Base-by-base conservation (phyloP, 2,888 invertebrate genomes). In the Thera obeliscata region DNA sequence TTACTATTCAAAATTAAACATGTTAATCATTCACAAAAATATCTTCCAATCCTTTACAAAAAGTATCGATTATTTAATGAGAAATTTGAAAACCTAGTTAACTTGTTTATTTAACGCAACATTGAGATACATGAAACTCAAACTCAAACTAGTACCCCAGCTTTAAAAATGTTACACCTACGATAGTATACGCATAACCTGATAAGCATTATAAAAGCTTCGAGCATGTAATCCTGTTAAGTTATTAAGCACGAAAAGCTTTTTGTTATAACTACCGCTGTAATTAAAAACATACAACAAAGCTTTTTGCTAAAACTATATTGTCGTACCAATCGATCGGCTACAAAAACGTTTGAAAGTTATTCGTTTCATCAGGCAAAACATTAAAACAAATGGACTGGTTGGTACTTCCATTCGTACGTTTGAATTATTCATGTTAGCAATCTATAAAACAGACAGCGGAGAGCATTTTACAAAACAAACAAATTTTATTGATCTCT, bases 401-500 rank as follows among this genome's bases (percentile, higher is more conserved):
- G 81, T 82, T 81, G 81, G 81, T 85, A 85, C 85, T 86, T 82
- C 87, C 87, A 87, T 88, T 88, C 84, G 83, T 82, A 81, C 81
- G 78, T 85, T 85, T 93, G 92, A 93, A 93, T 93, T 85, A 93
- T 93, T 92, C 92, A 93, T 92, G 84, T 84, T 86, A 83, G 88
- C 90, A 91, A 93, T 91, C 92, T 92, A 92, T 93, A 91, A 88
- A 88, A 80, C 90, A 89, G 89, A 88, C 88, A 88, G 87, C 85
- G 81, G 87, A 88, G 89, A 88, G 88, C 88, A 88, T 92, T 93
- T 93, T 90, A 91, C 90, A 91, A 87, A 92, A 91, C 88, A 93
- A 93, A 93, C 92, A 91, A 93, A 93, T 93, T 92, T 93, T 93
- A 93, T 93, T 92, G 93, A 93, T 93, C 93, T 93, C 93, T 77